A percentile compares a stretch with the other conserved stretches of the same genome.
Conservation (phyloP, 2,797 vertebrate species). For the Urosaurus nigricauda region DNA sequence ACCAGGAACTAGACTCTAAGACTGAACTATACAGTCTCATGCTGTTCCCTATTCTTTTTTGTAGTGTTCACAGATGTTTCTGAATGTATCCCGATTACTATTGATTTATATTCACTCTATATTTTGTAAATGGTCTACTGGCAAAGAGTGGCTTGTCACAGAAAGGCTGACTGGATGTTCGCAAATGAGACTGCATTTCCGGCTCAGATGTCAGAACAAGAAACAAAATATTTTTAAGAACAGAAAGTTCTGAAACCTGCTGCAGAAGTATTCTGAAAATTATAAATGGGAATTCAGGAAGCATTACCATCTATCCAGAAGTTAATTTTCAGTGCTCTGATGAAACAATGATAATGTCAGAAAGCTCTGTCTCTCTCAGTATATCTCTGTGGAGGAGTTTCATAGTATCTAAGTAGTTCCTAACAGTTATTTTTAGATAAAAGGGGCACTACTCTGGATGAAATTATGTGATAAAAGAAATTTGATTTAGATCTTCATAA, state of each 20-base stretch:
- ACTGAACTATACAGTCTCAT: constrained; percentile 33
- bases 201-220: constrained; percentile 27
- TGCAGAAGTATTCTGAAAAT: constrained; percentile 22
- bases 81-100: constrained; percentile 46
- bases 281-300: constrained; percentile 24
- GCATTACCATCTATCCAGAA: constrained; percentile 26
- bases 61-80: constrained; percentile 35
- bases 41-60: constrained; percentile 13
- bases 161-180: constrained; percentile 12
- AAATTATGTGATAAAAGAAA: constrained; percentile 48
- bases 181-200: constrained; percentile 32
- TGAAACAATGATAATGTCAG: constrained; percentile 23
- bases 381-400: constrained; percentile 2
- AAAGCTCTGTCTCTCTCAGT: not conserved
- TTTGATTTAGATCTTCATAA: constrained; percentile 46
- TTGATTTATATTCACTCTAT: constrained; percentile 35
- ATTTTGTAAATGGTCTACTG: constrained; percentile 30
- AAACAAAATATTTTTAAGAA: constrained; percentile 28
- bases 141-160: constrained; percentile 36
- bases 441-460: constrained; percentile 41
- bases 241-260: constrained; percentile 21
- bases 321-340: constrained; percentile 1
- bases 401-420: constrained; percentile 36
- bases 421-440: constrained; percentile 36
- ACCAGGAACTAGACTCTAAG: constrained; percentile 24